Evolutionary conservation across 2,888 invertebrate species (phyloP).

Genomic region (Crepidodera aurea): DNA sequence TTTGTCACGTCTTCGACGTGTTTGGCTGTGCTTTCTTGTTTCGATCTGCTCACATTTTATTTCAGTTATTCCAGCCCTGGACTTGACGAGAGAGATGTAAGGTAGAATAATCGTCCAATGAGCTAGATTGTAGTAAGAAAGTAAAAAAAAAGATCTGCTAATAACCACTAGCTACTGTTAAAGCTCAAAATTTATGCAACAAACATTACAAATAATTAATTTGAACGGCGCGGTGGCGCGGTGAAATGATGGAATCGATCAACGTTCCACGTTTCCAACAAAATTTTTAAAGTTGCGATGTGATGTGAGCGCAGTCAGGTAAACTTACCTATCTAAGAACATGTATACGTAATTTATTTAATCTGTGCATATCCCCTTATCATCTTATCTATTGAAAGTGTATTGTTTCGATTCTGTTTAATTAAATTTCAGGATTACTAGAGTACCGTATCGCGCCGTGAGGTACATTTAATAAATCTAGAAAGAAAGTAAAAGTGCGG

Average conservation of each 20-base stretch:
- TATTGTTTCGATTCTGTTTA: constrained; percentile 4
- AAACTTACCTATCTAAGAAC: background rate
- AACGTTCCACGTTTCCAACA: constrained; percentile 22
- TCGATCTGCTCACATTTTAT: too few species aligned
- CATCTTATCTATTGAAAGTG: constrained; percentile 14
- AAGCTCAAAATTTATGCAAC: constrained; percentile 27
- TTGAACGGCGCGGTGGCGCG: constrained; percentile 22
- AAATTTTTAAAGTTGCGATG: constrained; percentile 35
- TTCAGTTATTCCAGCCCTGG: too few species aligned
- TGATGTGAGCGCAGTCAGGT: constrained; percentile 33
- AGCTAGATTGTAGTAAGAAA: too few species aligned
- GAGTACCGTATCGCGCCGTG: constrained; percentile 8
- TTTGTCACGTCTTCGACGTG: too few species aligned
- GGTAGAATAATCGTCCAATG: too few species aligned
- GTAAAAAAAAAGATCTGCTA: too few species aligned
- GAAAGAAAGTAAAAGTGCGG: constrained; percentile 30
- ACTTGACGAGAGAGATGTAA: too few species aligned
- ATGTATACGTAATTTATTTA: constrained; percentile 8
- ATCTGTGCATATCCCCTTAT: constrained; percentile 14
- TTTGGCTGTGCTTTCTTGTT: too few species aligned
- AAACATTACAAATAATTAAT: constrained; percentile 21
- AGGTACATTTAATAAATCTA: background rate
- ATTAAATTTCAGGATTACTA: constrained; percentile 5
- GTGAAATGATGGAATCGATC: constrained; percentile 18
- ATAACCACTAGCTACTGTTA: too few species aligned